A percentile compares a stretch with the other conserved stretches of the same genome.
These are phyloP conservation scores for Plutomurus gul DNA, from an alignment of 1,140 invertebrate genomes.

Conservation along the genomic window DNA sequence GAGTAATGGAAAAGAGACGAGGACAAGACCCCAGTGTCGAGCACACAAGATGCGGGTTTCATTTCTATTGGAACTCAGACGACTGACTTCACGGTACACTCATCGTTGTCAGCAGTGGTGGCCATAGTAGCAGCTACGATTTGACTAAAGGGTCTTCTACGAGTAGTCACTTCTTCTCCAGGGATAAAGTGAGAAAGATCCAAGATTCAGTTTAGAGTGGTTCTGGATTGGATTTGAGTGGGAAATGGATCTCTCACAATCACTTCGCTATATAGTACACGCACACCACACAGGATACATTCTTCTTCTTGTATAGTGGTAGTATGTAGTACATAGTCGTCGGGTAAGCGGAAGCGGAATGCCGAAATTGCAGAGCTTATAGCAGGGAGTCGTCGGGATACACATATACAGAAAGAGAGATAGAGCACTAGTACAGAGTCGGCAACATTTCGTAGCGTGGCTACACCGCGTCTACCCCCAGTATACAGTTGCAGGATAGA, in stretches of 20 bases:
- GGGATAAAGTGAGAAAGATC: constrained; percentile 10
- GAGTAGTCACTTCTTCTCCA: neutral
- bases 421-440: neutral
- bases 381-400: no score
- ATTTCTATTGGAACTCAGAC: neutral
- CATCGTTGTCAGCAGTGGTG: neutral
- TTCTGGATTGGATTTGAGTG: constrained; percentile 12
- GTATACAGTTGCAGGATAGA: no score
- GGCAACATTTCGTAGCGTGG: neutral
- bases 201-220: constrained; percentile 6
- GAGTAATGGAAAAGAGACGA: constrained; percentile 4
- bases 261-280: no score
- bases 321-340: no score
- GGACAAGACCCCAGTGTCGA: neutral
- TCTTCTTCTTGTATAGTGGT: no score
- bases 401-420: neutral
- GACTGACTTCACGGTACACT: neutral
- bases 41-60: neutral
- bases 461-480: neutral
- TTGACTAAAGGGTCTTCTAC: neutral
- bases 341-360: no score
- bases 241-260: constrained; percentile 3
- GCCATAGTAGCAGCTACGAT: no score
- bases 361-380: no score
- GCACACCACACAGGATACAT: no score